These are phyloP conservation scores for Papilio elwesi DNA, from an alignment of 2,888 invertebrate genomes.

Conservation along the genomic window DNA sequence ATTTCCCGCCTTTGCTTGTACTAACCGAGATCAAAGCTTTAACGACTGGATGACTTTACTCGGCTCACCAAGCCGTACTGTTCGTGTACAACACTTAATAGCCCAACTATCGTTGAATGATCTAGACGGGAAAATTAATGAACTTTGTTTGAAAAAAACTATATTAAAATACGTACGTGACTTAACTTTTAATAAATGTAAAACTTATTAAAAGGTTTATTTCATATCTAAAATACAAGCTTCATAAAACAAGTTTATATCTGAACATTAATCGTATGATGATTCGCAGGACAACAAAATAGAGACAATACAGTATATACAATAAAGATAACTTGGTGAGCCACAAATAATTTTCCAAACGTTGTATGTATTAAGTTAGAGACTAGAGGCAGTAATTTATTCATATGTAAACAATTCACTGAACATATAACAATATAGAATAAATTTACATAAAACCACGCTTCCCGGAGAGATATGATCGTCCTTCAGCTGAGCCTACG, in stretches of 20 bases:
- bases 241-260: no score
- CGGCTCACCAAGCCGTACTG: not conserved
- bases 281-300: no score
- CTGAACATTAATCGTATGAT: no score
- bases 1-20: constrained; percentile 6
- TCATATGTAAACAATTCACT: not conserved
- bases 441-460: constrained; percentile 12
- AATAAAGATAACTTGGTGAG: no score
- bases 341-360: no score
- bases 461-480: constrained; percentile 4
- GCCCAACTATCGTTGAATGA: not conserved
- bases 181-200: no score
- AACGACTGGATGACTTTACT: constrained; percentile 8
- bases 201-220: no score
- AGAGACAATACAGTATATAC: no score
- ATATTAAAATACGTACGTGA: no score
- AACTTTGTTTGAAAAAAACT: no score
- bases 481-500: constrained; percentile 12
- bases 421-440: not conserved
- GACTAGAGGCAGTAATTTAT: not conserved
- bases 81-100: not conserved
- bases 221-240: no score
- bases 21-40: constrained; percentile 17
- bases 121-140: not conserved
- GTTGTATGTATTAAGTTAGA: not conserved